A percentile compares a stretch with the other conserved stretches of the same genome.
Conservation (phyloP, 2,113 vertebrate genomes). For the Anguilla rostrata region DNA sequence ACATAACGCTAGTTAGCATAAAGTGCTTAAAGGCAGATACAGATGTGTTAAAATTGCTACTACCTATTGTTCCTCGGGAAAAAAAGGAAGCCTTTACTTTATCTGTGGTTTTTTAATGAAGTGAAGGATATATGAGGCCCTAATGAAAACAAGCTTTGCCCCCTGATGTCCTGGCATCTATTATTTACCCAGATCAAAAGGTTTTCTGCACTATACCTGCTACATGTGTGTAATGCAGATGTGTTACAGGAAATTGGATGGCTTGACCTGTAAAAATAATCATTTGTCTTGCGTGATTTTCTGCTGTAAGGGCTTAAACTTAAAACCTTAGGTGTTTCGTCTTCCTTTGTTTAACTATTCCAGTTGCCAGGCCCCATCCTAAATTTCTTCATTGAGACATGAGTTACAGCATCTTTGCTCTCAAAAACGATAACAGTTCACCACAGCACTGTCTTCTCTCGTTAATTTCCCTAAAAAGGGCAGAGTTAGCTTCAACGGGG, state of each 20-base stretch:
- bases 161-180: not conserved
- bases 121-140: not conserved
- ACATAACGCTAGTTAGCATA: not conserved
- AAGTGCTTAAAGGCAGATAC: not conserved
- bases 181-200: not conserved
- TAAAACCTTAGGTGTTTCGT: not conserved
- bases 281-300: not conserved
- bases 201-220: not conserved
- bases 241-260: constrained; percentile 10
- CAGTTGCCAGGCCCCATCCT: not conserved
- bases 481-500: not conserved
- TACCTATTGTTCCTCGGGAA: too few species aligned
- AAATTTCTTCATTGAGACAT: not conserved
- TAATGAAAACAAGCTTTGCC: not conserved
- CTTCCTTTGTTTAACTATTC: not conserved
- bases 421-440: not conserved
- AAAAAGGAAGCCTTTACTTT: not conserved
- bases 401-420: not conserved
- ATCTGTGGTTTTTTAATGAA: not conserved
- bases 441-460: not conserved
- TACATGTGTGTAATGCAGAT: not conserved
- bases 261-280: not conserved
- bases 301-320: not conserved
- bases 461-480: not conserved
- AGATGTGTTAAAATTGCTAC: not conserved